Percentiles rank a stretch among this genome's conserved stretches.
Evolutionary conservation across 2,113 vertebrate species (phyloP).

Genomic region (Trochalopteron elliotii): DNA sequence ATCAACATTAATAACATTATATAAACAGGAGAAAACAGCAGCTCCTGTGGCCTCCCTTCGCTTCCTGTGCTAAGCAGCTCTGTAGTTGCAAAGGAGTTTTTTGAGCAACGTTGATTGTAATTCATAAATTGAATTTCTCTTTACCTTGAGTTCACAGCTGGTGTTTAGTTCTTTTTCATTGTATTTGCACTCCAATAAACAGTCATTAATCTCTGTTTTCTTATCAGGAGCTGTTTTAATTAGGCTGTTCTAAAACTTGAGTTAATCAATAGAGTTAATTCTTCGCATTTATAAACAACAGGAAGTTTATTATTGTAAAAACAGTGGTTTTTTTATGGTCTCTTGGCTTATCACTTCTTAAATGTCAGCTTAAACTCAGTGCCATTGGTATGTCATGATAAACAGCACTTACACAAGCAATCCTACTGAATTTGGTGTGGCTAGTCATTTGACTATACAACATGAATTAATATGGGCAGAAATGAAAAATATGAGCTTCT

Average conservation of each 20-base stretch:
- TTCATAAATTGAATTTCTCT: background rate
- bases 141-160: background rate
- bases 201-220: background rate
- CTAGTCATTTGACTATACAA: background rate
- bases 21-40: background rate
- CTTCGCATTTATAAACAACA: background rate
- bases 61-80: background rate
- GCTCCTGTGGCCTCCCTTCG: background rate
- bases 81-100: background rate
- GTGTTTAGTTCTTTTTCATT: background rate
- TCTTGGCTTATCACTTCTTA: background rate
- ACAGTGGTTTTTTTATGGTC: background rate
- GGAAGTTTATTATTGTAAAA: background rate
- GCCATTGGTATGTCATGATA: background rate
- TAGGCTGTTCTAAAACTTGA: background rate
- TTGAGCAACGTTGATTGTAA: background rate
- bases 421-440: background rate
- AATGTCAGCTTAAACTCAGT: background rate
- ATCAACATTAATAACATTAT: background rate
- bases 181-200: background rate
- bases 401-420: background rate
- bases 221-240: background rate
- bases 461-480: background rate
- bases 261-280: constrained; percentile 21
- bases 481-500: background rate